These are phyloP conservation scores for Diaphora mendica DNA, from an alignment of 2,888 invertebrate genomes.

Conservation along the genomic window DNA sequence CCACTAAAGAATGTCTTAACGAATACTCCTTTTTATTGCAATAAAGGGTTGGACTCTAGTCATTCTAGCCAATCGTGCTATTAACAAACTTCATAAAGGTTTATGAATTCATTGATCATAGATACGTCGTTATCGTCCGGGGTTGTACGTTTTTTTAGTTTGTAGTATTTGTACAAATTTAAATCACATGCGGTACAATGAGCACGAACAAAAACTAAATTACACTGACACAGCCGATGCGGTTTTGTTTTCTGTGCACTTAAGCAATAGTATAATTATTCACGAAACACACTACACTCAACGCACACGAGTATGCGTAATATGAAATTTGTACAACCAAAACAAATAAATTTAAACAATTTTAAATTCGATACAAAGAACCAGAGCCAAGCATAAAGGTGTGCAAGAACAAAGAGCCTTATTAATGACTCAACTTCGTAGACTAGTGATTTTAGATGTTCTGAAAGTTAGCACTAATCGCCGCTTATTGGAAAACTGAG, in stretches of 20 bases:
- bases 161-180: background rate
- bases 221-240: slow-evolving; percentile 29
- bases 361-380: slow-evolving; percentile 28
- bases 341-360: slow-evolving; percentile 21
- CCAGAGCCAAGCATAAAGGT: slow-evolving; percentile 35
- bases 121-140: no score
- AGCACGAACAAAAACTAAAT: slow-evolving; percentile 24
- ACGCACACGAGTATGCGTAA: slow-evolving; percentile 22
- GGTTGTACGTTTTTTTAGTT: no score
- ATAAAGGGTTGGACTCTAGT: no score
- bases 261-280: slow-evolving; percentile 16
- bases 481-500: slow-evolving; percentile 52
- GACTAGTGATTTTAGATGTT: slow-evolving; percentile 43
- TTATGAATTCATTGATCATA: no score
- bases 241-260: slow-evolving; percentile 32
- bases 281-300: slow-evolving; percentile 25
- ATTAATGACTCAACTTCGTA: slow-evolving; percentile 43
- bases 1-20: no score
- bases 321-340: slow-evolving; percentile 6
- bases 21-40: no score
- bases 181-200: background rate
- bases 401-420: slow-evolving; percentile 44
- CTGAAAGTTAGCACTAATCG: slow-evolving; percentile 52
- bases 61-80: no score
- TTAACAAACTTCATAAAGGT: no score